Conservation (phyloP, 2,797 vertebrate genomes). For the Anableps anableps region DNA sequence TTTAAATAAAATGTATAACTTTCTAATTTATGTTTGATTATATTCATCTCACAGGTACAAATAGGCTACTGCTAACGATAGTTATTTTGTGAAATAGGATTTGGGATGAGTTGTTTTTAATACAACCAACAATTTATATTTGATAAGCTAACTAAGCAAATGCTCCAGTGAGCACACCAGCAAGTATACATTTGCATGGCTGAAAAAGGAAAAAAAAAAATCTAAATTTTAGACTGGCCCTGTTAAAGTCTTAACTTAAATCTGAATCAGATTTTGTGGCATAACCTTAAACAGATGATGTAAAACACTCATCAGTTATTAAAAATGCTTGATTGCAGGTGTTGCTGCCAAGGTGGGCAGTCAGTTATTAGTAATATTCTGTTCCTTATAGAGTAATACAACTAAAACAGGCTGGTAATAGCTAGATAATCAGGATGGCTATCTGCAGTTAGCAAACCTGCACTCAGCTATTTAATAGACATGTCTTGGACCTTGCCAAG, state of each 20-base stretch:
- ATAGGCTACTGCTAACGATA: not conserved
- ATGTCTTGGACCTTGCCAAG: not conserved
- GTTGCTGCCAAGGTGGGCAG: not conserved
- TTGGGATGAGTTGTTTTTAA: not conserved
- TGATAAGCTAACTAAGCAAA: not conserved
- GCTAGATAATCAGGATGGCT: too few relatives aligned
- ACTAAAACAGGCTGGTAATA: too few relatives aligned
- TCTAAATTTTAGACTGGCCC: not conserved
- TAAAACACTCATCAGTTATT: not conserved
- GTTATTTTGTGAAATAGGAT: not conserved
- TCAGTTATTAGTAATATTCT: not conserved
- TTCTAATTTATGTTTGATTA: not conserved
- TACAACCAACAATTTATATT: not conserved
- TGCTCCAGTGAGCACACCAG: not conserved
- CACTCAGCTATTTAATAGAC: not conserved
- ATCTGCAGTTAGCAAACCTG: not conserved
- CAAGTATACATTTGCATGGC: not conserved
- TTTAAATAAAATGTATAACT: not conserved
- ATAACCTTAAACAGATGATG: not conserved
- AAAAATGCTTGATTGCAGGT: not conserved
- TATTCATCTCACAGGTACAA: not conserved
- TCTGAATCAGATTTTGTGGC: not conserved
- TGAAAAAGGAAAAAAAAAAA: not conserved
- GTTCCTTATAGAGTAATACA: too few relatives aligned
- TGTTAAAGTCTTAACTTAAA: not conserved